These are phyloP conservation scores for Struthio camelus DNA, from an alignment of 2,113 vertebrate genomes.

Conservation along the genomic window DNA sequence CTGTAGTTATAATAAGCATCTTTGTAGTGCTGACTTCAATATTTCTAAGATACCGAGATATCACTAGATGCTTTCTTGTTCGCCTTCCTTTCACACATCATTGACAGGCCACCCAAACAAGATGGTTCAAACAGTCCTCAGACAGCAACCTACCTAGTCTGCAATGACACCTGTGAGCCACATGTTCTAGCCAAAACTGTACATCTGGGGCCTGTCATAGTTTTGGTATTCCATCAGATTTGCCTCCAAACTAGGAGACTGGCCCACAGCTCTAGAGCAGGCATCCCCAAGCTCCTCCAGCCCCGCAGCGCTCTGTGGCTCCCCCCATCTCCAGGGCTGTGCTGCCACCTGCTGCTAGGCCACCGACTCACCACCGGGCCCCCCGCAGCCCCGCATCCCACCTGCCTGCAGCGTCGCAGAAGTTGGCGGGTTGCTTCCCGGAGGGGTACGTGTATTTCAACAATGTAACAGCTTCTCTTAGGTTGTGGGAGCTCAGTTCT, in stretches of 20 bases:
- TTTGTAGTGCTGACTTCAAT: rapidly evolving
- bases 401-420: too few species aligned
- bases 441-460: not conserved
- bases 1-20: not conserved
- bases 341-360: slow-evolving; percentile 52
- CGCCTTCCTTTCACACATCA: not conserved
- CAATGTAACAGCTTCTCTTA: not conserved
- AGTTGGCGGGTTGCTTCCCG: not conserved
- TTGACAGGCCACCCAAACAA: rapidly evolving
- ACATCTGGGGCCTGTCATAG: rapidly evolving
- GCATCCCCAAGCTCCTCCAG: not conserved
- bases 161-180: rapidly evolving
- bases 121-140: not conserved
- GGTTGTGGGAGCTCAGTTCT: not conserved
- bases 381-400: too few species aligned
- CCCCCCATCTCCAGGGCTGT: slow-evolving; percentile 9
- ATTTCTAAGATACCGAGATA: not conserved
- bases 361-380: not conserved
- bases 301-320: not conserved
- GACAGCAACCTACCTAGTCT: not conserved
- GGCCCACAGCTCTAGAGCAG: not conserved
- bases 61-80: rapidly evolving
- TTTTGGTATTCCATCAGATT: rapidly evolving
- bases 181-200: rapidly evolving
- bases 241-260: too few species aligned